These are phyloP conservation scores for Callaeas wilsoni DNA, from an alignment of 2,113 vertebrate species.

Conservation along the genomic window DNA sequence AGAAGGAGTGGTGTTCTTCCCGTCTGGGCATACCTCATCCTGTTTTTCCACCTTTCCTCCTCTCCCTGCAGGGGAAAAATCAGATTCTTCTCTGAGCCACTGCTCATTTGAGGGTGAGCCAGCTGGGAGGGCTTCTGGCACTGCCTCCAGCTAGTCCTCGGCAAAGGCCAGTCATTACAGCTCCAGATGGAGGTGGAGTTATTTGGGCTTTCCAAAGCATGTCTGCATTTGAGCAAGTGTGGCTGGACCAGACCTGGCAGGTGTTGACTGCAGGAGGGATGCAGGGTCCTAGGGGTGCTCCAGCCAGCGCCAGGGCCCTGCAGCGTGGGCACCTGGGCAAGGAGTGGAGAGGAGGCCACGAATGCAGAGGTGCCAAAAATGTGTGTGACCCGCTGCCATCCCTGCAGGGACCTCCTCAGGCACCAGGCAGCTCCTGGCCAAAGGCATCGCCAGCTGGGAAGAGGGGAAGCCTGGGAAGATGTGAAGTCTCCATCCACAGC, in stretches of 20 bases:
- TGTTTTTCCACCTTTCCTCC: background rate
- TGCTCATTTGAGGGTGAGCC: background rate
- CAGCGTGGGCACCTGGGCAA: background rate
- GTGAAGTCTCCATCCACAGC: background rate
- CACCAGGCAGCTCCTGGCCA: background rate
- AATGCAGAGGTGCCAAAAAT: background rate
- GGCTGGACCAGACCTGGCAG: background rate
- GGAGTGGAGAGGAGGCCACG: rapidly evolving
- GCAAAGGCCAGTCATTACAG: background rate
- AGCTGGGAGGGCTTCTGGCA: background rate
- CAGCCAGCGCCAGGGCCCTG: background rate
- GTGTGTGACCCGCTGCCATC: rapidly evolving
- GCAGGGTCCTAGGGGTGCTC: too few species aligned
- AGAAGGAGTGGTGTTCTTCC: background rate
- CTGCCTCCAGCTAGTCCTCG: background rate
- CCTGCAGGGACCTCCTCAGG: background rate
- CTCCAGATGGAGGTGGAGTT: background rate
- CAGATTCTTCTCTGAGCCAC: background rate
- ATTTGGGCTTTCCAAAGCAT: background rate
- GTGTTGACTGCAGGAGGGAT: background rate
- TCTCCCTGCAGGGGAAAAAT: background rate
- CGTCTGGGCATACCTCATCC: background rate
- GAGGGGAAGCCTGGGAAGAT: background rate
- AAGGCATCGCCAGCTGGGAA: background rate
- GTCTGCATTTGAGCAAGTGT: background rate